These are phyloP conservation scores for Falco concolor DNA, from an alignment of 2,797 vertebrate genomes.

Conservation along the genomic window DNA sequence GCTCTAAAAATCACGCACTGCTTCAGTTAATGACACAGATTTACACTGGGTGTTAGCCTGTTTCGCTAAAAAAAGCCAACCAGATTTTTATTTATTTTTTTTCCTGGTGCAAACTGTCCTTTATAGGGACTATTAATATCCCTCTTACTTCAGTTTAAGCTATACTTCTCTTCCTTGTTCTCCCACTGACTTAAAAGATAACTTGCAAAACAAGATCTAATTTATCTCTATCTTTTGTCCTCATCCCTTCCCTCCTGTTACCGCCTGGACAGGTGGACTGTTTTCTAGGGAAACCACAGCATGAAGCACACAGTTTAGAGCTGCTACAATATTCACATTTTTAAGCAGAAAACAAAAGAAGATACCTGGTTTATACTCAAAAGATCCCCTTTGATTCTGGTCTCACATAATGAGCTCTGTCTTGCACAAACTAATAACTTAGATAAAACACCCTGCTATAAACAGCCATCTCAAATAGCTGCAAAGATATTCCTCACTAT, in stretches of 20 bases:
- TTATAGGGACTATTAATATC: constrained; percentile 56
- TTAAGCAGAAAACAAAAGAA: background rate
- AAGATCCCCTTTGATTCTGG: background rate
- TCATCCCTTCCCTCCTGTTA: background rate
- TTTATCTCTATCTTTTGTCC: background rate
- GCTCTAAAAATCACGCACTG: constrained; percentile 19
- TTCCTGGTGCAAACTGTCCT: constrained; percentile 53
- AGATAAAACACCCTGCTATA: constrained; percentile 1
- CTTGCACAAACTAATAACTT: constrained; percentile 3
- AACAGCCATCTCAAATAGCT: constrained; percentile 9
- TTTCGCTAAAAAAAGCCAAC: constrained; percentile 39
- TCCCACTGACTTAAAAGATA: constrained; percentile 47
- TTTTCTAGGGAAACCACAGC: background rate
- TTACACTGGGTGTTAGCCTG: constrained; percentile 54
- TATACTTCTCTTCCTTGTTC: constrained; percentile 36
- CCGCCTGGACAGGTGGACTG: background rate
- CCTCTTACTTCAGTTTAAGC: constrained; percentile 37
- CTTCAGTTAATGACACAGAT: constrained; percentile 62
- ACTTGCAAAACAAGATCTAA: background rate
- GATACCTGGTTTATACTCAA: background rate
- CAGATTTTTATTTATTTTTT: background rate
- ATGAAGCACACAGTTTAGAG: background rate
- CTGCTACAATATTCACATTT: background rate
- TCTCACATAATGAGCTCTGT: constrained; percentile 14
- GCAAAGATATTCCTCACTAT: background rate